Evolutionary conservation across 1,140 invertebrate species (phyloP).

Genomic region (Sitophilus oryzae): DNA sequence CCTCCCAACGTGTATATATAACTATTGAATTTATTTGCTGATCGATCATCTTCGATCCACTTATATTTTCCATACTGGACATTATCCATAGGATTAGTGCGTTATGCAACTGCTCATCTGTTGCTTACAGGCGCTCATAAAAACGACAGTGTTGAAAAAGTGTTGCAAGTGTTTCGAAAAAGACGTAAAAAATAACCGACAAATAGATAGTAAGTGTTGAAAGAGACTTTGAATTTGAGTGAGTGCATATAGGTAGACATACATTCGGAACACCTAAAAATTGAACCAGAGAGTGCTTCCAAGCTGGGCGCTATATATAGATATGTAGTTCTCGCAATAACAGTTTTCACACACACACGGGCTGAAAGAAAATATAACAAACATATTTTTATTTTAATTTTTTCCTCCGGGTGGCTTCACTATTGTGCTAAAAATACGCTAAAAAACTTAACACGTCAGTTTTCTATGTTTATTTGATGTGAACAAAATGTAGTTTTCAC

Average conservation of each 20-base stretch:
- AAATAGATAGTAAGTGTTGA: conserved; percentile 14
- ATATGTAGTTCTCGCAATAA: conserved; percentile 2
- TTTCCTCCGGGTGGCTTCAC: neutral
- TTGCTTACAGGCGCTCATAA: no score
- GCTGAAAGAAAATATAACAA: no score
- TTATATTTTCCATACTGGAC: no score
- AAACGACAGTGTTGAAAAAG: neutral
- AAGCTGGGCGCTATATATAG: conserved; percentile 13
- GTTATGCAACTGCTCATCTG: no score
- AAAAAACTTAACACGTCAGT: neutral
- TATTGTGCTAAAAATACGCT: neutral
- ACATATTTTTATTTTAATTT: neutral
- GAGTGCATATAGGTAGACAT: neutral
- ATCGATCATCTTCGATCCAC: no score
- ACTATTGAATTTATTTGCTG: no score
- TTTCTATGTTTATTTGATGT: neutral
- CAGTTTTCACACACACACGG: neutral
- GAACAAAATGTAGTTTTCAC: neutral
- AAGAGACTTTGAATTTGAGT: neutral
- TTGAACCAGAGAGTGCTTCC: neutral
- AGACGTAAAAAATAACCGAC: neutral
- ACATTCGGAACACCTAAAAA: neutral
- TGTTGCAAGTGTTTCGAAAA: neutral
- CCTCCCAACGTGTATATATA: conserved; percentile 1
- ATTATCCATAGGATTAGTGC: no score